Evolutionary conservation across 2,797 vertebrate species (phyloP), one percentile per base, ranked within the genome.

Genomic region (Pantherophis vulpinus): DNA sequence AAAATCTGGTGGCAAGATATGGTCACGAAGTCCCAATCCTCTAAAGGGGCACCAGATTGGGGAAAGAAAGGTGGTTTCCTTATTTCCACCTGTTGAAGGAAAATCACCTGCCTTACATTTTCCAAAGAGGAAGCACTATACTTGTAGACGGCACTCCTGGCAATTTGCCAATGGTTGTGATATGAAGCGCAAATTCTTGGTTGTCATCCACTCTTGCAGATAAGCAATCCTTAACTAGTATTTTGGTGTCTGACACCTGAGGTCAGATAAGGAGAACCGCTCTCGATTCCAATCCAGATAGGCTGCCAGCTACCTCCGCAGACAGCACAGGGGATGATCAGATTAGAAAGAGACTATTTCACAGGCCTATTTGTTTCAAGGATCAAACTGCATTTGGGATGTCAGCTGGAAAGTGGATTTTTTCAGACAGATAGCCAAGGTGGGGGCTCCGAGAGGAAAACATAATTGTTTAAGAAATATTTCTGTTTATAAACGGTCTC

Each of bases 171-270:
- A 93, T 51, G 93, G 87, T 89, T 10, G 6, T 37, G 4, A 66
- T 66, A 66, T 55, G 27, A 58, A 92, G n/a, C 4, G 9, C 0
- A 5, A 3, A 59, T 87, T 94, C 95, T 88, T 47, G 29, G 87
- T 91, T 95, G 94, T 93, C 92, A 87, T 60, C 88, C 58, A 0
- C 0, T 59, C 56, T 55, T n/a, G 92, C 51, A 94, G 92, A 93
- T 58, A 32, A 94, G 94, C 2, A 0, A 1, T 7, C 63, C 37
- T 70, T 91, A 83, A 58, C 88, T 86, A 56, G 74, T 3, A 9
- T 59, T 91, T 66, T 90, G 37, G 37, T n/a, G 47, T 89, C 86
- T 55, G 74, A 87, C 59, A 51, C 61, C 63, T 59, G 56, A 60
- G 59, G 90, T 27, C 87, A 12, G 70, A 87, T 89, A 93, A 91